Conservation (phyloP, 2,888 invertebrate species). For the Willowsia nigromaculata region DNA sequence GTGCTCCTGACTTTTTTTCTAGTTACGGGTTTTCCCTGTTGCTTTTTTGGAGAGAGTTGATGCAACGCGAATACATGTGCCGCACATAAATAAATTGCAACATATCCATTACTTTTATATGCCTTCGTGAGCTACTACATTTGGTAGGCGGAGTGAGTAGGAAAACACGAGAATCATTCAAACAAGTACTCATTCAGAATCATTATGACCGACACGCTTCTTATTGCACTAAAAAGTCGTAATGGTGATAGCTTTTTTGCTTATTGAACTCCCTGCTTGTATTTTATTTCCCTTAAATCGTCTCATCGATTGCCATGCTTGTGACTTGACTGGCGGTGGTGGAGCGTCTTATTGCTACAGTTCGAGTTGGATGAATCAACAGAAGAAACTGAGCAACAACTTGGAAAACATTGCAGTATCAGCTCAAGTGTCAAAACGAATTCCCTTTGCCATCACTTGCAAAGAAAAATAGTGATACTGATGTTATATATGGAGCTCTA, state of each 20-base stretch:
- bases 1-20: not conserved
- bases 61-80: conserved; percentile 23
- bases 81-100: conserved; percentile 43
- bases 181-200: conserved; percentile 11
- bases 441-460: conserved; percentile 62
- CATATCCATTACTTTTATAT: conserved; percentile 70
- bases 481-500: not conserved
- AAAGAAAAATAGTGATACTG: conserved; percentile 52
- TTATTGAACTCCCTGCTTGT: conserved; percentile 14
- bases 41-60: not conserved
- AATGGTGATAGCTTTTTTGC: conserved; percentile 47
- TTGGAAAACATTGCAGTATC: conserved; percentile 31
- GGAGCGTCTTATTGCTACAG: not conserved
- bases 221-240: conserved; percentile 18
- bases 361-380: conserved; percentile 38
- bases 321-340: not conserved
- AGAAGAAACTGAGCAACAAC: conserved; percentile 14
- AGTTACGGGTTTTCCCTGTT: conserved; percentile 32
- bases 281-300: conserved; percentile 58
- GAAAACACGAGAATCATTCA: not conserved
- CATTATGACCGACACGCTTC: conserved; percentile 14
- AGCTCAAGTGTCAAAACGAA: conserved; percentile 68
- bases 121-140: not conserved
- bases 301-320: conserved; percentile 46
- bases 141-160: not conserved